A percentile compares a stretch with the other conserved stretches of the same genome.
Evolutionary conservation across 2,888 invertebrate genomes (phyloP).

Genomic region (Lasioglossum zephyrum): DNA sequence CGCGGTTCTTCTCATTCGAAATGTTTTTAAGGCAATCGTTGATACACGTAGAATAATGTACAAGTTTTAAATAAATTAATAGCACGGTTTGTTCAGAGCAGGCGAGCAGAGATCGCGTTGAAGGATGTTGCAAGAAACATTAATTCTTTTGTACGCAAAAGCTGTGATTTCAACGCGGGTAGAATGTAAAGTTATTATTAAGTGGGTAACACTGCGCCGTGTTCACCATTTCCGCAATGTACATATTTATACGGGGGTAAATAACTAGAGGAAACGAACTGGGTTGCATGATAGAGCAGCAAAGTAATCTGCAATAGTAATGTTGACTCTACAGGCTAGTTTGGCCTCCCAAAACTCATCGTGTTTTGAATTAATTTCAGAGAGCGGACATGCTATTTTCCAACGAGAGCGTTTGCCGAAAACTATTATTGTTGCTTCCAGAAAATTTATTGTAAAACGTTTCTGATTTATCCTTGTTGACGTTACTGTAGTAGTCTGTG

Average conservation of each 20-base stretch:
- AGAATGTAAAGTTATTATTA: slow-evolving; percentile 44
- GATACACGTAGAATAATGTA: neutral
- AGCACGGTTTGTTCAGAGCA: neutral
- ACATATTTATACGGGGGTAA: slow-evolving; percentile 57
- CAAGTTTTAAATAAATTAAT: neutral
- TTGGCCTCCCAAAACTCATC: slow-evolving; percentile 11
- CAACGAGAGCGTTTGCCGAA: neutral
- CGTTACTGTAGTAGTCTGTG: too few relatives aligned
- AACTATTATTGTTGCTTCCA: neutral
- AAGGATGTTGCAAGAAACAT: neutral
- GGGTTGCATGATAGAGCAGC: slow-evolving; percentile 30
- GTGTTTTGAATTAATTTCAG: slow-evolving; percentile 19
- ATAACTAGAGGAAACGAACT: slow-evolving; percentile 41
- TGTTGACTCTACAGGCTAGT: slow-evolving; percentile 43
- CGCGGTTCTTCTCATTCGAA: neutral
- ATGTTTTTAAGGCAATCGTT: neutral
- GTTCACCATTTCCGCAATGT: slow-evolving; percentile 18
- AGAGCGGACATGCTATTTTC: neutral
- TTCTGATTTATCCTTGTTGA: neutral
- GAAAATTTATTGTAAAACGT: neutral
- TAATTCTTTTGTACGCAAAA: slow-evolving; percentile 21
- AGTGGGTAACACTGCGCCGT: slow-evolving; percentile 11
- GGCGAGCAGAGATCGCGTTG: neutral
- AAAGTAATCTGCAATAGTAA: slow-evolving; percentile 49
- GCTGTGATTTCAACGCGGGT: neutral